These are phyloP conservation scores for Octonoba sinensis DNA, from an alignment of 2,888 invertebrate species.

Conservation along the genomic window DNA sequence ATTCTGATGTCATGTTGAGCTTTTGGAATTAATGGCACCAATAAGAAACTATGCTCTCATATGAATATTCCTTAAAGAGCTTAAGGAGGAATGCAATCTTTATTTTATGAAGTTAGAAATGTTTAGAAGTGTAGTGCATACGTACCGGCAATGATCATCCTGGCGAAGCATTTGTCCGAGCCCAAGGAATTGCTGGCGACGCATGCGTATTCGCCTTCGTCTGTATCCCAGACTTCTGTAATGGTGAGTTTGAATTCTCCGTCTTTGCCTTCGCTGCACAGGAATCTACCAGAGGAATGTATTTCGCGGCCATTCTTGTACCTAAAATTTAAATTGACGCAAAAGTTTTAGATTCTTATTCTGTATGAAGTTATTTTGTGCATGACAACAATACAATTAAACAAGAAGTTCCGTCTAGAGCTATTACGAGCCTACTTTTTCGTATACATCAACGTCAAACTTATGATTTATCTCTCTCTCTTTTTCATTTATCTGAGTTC, in stretches of 20 bases:
- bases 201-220: conserved; percentile 96
- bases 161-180: conserved; percentile 87
- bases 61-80: no score
- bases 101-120: no score
- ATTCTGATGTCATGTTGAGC: no score
- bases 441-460: no score
- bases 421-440: no score
- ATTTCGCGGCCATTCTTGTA: conserved; percentile 91
- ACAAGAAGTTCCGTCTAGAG: no score
- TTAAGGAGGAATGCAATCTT: no score
- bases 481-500: no score
- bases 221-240: conserved; percentile 87
- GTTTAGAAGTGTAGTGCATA: conserved; percentile 65
- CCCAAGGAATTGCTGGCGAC: conserved; percentile 95
- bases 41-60: no score
- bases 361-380: background rate
- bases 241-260: conserved; percentile 89
- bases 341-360: background rate
- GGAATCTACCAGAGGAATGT: conserved; percentile 79
- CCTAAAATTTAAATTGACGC: conserved; percentile 68
- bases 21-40: no score
- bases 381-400: no score
- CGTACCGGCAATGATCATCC: conserved; percentile 90
- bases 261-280: conserved; percentile 77
- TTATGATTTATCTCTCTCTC: no score